Evolutionary conservation across 2,797 vertebrate genomes (phyloP).

Genomic region (Artibeus jamaicensis): DNA sequence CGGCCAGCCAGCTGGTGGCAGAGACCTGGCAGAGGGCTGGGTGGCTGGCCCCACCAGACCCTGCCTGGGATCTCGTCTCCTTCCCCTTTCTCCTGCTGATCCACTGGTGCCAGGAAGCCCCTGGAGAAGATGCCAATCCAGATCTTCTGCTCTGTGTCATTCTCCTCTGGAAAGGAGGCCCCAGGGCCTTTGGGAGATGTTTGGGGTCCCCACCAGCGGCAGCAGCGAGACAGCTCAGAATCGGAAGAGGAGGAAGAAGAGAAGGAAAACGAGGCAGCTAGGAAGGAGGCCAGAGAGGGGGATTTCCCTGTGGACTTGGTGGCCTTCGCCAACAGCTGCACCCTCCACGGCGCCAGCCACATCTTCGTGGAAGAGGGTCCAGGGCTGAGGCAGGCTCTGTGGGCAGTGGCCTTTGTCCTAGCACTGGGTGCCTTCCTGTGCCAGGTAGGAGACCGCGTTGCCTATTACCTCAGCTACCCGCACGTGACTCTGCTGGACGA

Average conservation of each 20-base stretch:
- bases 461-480: slow-evolving; percentile 91
- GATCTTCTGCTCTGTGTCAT: slow-evolving; percentile 96
- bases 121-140: slow-evolving; percentile 92
- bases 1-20: not conserved
- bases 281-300: slow-evolving; percentile 35
- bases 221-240: slow-evolving; percentile 66
- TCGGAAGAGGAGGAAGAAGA: slow-evolving; percentile 81
- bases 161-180: slow-evolving; percentile 89
- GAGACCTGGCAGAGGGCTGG: not conserved
- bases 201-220: slow-evolving; percentile 53
- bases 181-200: slow-evolving; percentile 25
- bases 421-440: slow-evolving; percentile 91
- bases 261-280: slow-evolving; percentile 63
- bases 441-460: slow-evolving; percentile 91
- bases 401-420: slow-evolving; percentile 89
- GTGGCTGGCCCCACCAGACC: not conserved
- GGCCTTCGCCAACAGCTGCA: slow-evolving; percentile 89
- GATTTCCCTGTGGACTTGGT: slow-evolving; percentile 83
- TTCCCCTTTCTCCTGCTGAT: not conserved
- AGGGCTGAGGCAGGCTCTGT: slow-evolving; percentile 88
- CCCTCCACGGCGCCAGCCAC: slow-evolving; percentile 93
- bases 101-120: slow-evolving; percentile 80
- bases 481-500: slow-evolving; percentile 93
- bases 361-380: slow-evolving; percentile 90
- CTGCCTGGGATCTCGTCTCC: not conserved